phyloP scores from a whole-genome alignment of 2,797 vertebrate species.

The Syngnathus acus region DNA sequence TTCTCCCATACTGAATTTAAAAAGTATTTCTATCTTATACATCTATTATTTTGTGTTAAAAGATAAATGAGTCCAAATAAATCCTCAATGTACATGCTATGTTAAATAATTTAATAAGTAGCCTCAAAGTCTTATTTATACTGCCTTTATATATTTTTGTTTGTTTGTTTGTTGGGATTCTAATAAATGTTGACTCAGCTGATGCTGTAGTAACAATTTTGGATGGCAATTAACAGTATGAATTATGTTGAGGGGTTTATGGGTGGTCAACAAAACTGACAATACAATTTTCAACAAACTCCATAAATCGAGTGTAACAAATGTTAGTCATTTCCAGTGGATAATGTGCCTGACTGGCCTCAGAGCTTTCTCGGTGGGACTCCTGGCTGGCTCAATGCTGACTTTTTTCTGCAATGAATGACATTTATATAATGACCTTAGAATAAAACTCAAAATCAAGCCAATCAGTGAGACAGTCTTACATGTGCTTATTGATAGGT shows the following conservation, averaged over 20 bases:
- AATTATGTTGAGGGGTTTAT: neutral
- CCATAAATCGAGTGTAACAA: neutral
- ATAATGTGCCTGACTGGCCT: neutral
- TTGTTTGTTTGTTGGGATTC: no score
- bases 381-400: neutral
- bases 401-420: neutral
- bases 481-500: constrained; percentile 67
- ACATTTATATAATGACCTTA: neutral
- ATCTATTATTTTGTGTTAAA: no score
- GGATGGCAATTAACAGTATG: neutral
- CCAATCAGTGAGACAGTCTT: constrained; percentile 22
- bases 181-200: no score
- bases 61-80: no score
- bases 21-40: no score
- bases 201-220: neutral
- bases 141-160: no score
- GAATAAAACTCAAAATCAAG: neutral
- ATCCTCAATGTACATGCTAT: no score
- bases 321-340: neutral
- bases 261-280: neutral
- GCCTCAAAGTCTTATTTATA: no score
- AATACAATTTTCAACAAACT: no score
- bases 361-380: neutral
- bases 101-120: no score
- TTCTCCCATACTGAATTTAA: no score